Evolutionary conservation across 2,888 invertebrate genomes (phyloP).

Genomic region (Chalcosyrphus nemorum): DNA sequence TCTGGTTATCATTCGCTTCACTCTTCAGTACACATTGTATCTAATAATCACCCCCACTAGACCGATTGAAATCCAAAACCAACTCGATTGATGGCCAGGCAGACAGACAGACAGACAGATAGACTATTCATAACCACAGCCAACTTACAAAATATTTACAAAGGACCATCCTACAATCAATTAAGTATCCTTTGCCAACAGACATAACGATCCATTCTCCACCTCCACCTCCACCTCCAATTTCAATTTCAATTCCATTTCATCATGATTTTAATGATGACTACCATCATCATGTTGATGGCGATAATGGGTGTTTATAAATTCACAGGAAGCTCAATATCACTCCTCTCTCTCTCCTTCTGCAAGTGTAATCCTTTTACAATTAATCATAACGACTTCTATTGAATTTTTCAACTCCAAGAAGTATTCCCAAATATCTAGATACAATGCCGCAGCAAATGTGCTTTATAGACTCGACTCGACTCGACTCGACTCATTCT

Average conservation of each 20-base stretch:
- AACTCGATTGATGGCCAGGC: background rate
- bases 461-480: conserved; percentile 36
- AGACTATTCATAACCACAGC: background rate
- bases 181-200: background rate
- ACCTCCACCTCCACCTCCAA: background rate
- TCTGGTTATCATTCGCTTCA: background rate
- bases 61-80: background rate
- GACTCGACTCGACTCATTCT: no score
- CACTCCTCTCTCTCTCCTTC: no score
- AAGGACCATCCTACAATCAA: background rate
- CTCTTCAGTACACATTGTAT: background rate
- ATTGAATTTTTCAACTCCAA: conserved; percentile 50
- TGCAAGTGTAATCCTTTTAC: background rate
- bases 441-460: background rate
- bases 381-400: conserved; percentile 62
- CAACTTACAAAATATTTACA: background rate
- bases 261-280: conserved; percentile 20
- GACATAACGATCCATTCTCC: background rate
- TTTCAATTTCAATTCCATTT: background rate
- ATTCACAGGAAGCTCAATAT: conserved; percentile 44
- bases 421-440: background rate
- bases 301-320: conserved; percentile 23
- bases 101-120: no score
- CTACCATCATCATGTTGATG: conserved; percentile 8
- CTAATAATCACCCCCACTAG: background rate